Evolutionary conservation across 2,888 invertebrate species (phyloP).

Genomic region (Pseudoips prasinana): DNA sequence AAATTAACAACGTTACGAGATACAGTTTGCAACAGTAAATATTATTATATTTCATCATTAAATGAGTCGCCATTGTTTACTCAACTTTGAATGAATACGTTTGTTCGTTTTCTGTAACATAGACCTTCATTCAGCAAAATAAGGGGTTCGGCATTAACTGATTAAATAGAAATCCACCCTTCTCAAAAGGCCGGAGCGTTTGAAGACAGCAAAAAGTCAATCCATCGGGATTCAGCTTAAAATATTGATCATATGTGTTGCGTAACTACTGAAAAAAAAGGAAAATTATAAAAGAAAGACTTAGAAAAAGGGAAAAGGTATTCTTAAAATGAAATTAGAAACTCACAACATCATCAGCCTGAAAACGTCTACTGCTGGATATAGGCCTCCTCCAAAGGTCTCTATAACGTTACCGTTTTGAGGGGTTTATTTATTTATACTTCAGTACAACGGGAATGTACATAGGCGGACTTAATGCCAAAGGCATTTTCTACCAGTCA

Average conservation of each 20-base stretch:
- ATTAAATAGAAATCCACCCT: conserved; percentile 50
- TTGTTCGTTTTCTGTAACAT: neutral
- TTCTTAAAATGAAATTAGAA: no score
- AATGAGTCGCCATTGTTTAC: conserved; percentile 4
- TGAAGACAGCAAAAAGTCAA: conserved; percentile 47
- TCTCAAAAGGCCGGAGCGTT: conserved; percentile 36
- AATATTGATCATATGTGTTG: conserved; percentile 32
- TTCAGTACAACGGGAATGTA: no score
- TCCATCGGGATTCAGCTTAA: conserved; percentile 32
- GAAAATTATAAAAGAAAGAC: no score
- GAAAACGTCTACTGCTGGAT: no score
- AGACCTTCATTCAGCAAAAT: conserved; percentile 39
- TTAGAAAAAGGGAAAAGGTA: no score
- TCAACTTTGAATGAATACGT: conserved; percentile 12
- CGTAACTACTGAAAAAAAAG: conserved; percentile 1
- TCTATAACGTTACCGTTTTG: no score
- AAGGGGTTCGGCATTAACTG: conserved; percentile 43
- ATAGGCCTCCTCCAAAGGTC: no score
- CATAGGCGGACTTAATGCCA: no score
- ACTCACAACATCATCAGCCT: no score
- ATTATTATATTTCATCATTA: neutral
- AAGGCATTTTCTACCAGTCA: no score
- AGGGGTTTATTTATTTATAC: no score
- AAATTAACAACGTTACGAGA: neutral
- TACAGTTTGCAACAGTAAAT: neutral